phyloP scores from a whole-genome alignment of 2,888 invertebrate genomes.

The Drosophila suboccidentalis region DNA sequence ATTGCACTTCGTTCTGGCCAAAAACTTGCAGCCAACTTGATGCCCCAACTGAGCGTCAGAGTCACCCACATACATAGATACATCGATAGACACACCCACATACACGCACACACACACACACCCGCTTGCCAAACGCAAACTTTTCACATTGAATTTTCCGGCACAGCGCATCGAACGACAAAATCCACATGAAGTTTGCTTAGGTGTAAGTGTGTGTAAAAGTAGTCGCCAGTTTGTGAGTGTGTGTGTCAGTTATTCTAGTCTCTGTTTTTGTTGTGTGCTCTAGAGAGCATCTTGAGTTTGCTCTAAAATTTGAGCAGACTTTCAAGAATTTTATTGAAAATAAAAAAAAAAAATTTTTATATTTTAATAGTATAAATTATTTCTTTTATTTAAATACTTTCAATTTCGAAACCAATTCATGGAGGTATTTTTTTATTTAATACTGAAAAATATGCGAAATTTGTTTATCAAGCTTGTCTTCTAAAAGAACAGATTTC shows the following conservation, averaged over 20 bases:
- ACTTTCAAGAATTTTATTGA: background rate
- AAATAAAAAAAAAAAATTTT: too few species aligned
- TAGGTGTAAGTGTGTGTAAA: slow-evolving; percentile 24
- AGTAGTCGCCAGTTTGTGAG: slow-evolving; percentile 1
- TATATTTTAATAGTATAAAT: background rate
- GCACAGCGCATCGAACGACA: slow-evolving; percentile 66
- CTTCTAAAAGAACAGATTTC: too few species aligned
- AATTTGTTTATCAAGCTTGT: too few species aligned
- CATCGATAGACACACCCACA: slow-evolving; percentile 6
- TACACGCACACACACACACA: slow-evolving; percentile 12
- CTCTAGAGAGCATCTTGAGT: slow-evolving; percentile 21
- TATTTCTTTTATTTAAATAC: background rate
- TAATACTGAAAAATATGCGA: too few species aligned
- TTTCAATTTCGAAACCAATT: background rate
- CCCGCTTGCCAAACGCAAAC: slow-evolving; percentile 63
- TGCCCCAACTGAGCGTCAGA: slow-evolving; percentile 55
- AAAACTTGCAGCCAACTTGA: slow-evolving; percentile 67
- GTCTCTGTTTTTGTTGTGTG: slow-evolving; percentile 2
- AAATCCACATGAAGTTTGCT: slow-evolving; percentile 48
- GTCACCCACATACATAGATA: slow-evolving; percentile 29
- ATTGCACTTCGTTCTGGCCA: slow-evolving; percentile 57
- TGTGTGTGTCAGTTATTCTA: slow-evolving; percentile 17
- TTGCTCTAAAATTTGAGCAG: background rate
- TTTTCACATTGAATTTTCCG: slow-evolving; percentile 80
- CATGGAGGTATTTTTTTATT: background rate